Evolutionary conservation across 2,888 invertebrate genomes (phyloP), one percentile per base, ranked within the genome.

Genomic region (Meiosimyza decipiens): DNA sequence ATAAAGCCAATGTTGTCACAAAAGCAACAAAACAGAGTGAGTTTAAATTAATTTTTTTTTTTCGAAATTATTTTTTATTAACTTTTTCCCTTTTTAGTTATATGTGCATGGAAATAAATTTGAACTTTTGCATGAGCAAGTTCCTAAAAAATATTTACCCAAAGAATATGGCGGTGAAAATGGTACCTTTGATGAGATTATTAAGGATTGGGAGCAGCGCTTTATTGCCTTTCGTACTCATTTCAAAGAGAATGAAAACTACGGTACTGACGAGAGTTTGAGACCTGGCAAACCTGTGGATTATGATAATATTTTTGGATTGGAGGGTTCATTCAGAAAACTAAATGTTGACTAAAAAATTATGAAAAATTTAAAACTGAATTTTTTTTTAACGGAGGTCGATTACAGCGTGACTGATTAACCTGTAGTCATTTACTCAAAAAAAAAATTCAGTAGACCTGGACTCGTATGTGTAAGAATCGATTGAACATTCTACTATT

Each of bases 81-180:
- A 49, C 5, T 65, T 28, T 65, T 11, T 50, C 57, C 9, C n/a
- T 54, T 76, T 49, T 59, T 82, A 91, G 90, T 78, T 91, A 49
- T 88, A 85, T 83, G 87, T 91, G 16, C 90, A 91, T 77, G 89
- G 89, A 70, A 88, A 88, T 76, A 83, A 89, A 78, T 86, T 89
- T 72, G 89, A 91, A 1, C 89, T 89, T 33, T 82, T 93, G 69
- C 89, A 90, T 78, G 87, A 91, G 77, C 79, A 88, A 64, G 84
- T 93, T 33, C 91, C 92, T 0, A 87, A 89, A 78, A 87, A 89
- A 16, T 86, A 90, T 71, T 82, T 93, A 40, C 92, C 92, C 0
- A 87, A 84, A 15, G 92, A 93, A 79, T 92, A 92, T 80, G 92
- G 92, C 15, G 93, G 93, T 5, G 88, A 88, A 33, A 90, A 89